Base-by-base conservation (phyloP, 2,797 vertebrate species). In the Pangasius macronema region DNA sequence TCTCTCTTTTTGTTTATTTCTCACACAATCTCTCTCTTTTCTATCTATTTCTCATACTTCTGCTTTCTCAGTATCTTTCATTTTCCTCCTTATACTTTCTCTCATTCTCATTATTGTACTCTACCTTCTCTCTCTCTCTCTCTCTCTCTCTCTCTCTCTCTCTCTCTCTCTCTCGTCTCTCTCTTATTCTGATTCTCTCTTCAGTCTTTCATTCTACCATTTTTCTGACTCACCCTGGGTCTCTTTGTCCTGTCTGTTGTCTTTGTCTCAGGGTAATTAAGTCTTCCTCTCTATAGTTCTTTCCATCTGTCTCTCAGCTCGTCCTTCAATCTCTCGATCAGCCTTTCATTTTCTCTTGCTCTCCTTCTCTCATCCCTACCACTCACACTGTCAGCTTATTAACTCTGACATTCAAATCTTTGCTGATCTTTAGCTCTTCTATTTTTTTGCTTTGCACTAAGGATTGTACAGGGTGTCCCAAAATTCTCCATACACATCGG, bases 171-270 rank as follows among this genome's bases (percentile, higher is more conserved):
- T n/a, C n/a, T 24, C 83, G 33, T 51, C 9, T 5, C 46, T 46
- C 72, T 14, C 46, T 42, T 10, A 5, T 6, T 42, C 22, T 20
- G 0, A 39, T 18, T 70, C 68, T 39, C 33, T 87, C 90, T 90
- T 87, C 27, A 13, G 27, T 30, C 61, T 30, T 65, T 27, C 36
- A 80, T 88, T 61, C 18, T 83, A 14, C 49, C 16, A 16, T 82
- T 87, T 87, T 16, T 55, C 51, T 57, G 4, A 33, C 53, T 13
- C 20, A 87, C 57, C 13, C n/a, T 42, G 88, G 85, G 84, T 91
- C 67, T 7, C 87, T 91, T 75, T 92, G 90, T 55, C 88, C 88
- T 89, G 87, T 53, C 13, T 88, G 20, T 61, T 65, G 36, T n/a
- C 6, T 46, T 18, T 33, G 10, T 30, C 81, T 46, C 81, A 14